Conservation (phyloP, 2,113 vertebrate species). For the Grammomys surdaster region DNA sequence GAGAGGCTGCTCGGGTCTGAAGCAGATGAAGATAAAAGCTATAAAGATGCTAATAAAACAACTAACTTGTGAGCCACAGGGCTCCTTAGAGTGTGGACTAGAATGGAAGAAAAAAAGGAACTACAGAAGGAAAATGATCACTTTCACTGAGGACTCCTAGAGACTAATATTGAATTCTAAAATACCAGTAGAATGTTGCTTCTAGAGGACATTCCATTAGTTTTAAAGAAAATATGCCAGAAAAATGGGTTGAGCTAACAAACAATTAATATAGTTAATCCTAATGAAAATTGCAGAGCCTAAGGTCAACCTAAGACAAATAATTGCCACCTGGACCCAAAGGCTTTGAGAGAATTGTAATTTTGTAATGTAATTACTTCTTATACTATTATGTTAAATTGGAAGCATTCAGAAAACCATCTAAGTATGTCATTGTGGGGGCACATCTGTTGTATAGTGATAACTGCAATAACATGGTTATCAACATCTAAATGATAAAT, state of each 20-base stretch:
- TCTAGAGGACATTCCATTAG: background rate
- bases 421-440: background rate
- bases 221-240: slow-evolving; percentile 2
- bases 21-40: slow-evolving; percentile 18
- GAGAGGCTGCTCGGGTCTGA: background rate
- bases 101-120: background rate
- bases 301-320: background rate
- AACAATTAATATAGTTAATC: slow-evolving; percentile 29
- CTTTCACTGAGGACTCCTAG: background rate
- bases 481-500: slow-evolving; percentile 27
- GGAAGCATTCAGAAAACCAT: slow-evolving; percentile 41
- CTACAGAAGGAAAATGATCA: background rate
- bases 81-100: slow-evolving; percentile 26
- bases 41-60: slow-evolving; percentile 9
- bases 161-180: slow-evolving; percentile 28
- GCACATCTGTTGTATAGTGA: background rate
- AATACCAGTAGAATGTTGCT: slow-evolving; percentile 3
- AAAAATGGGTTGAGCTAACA: slow-evolving; percentile 7
- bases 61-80: background rate
- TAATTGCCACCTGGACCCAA: slow-evolving; percentile 40
- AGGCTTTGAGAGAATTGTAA: slow-evolving; percentile 49
- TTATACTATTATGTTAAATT: slow-evolving; percentile 53
- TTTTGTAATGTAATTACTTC: slow-evolving; percentile 63
- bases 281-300: slow-evolving; percentile 41
- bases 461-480: background rate